A percentile compares a stretch with the other conserved stretches of the same genome.
phyloP scores from a whole-genome alignment of 2,888 invertebrate species.

The Nymphalis urticae region DNA sequence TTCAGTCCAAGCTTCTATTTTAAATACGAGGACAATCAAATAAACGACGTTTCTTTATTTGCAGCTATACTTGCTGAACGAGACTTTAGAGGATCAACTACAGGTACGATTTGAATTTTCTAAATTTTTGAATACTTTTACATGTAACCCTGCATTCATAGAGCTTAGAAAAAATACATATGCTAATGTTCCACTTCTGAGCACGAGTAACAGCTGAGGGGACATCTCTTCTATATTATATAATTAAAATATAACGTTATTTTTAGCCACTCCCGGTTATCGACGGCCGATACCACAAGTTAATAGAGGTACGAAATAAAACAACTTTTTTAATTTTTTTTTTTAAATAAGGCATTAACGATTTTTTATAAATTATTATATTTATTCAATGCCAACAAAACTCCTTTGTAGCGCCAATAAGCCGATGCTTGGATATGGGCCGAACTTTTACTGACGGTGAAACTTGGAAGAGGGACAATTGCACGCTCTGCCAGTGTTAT shows the following conservation, averaged over 20 bases:
- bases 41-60: slow-evolving; percentile 37
- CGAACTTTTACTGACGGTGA: slow-evolving; percentile 85
- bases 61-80: slow-evolving; percentile 56
- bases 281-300: slow-evolving; percentile 36
- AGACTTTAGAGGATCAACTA: slow-evolving; percentile 50
- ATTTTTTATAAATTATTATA: too few species aligned
- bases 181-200: background rate
- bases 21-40: background rate
- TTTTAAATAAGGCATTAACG: background rate
- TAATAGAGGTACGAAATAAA: slow-evolving; percentile 16
- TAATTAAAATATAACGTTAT: background rate
- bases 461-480: slow-evolving; percentile 83
- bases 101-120: slow-evolving; percentile 38
- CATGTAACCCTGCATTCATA: too few species aligned
- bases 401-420: slow-evolving; percentile 39
- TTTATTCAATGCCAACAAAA: background rate
- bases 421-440: slow-evolving; percentile 82
- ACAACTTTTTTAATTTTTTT: background rate
- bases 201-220: too few species aligned
- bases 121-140: too few species aligned
- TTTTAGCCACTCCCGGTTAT: slow-evolving; percentile 36
- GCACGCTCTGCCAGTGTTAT: slow-evolving; percentile 87
- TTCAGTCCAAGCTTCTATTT: background rate
- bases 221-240: too few species aligned
- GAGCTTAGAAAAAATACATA: too few species aligned